Evolutionary conservation across 2,113 vertebrate species (phyloP).

Genomic region (Agapornis roseicollis): DNA sequence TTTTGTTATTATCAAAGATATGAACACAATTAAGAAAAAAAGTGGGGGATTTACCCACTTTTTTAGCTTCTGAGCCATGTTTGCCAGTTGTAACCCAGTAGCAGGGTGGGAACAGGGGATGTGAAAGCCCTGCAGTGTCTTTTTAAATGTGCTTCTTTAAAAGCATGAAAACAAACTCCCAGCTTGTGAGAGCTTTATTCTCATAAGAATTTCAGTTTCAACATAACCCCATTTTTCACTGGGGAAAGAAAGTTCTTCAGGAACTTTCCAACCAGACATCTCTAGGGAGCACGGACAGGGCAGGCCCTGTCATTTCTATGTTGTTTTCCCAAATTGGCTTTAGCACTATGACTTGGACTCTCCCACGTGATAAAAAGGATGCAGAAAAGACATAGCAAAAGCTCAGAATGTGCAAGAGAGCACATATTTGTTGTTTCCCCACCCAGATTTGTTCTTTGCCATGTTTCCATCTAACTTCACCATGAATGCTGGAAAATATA

Average conservation of each 20-base stretch:
- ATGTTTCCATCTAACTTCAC: background rate
- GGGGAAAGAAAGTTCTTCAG: background rate
- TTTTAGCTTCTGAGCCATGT: background rate
- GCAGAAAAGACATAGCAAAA: background rate
- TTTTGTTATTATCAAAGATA: background rate
- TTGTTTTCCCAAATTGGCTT: background rate
- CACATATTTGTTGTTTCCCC: background rate
- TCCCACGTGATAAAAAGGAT: background rate
- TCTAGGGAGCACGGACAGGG: background rate
- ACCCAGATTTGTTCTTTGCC: background rate
- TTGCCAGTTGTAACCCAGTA: background rate
- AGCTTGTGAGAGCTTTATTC: background rate
- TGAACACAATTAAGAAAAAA: background rate
- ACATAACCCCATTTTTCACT: background rate
- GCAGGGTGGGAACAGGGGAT: background rate
- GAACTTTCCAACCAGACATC: background rate
- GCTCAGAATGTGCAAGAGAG: background rate
- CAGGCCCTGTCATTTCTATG: background rate
- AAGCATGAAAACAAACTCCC: background rate
- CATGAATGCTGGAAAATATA: background rate
- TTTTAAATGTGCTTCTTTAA: background rate
- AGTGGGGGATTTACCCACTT: rapidly evolving
- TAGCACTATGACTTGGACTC: background rate
- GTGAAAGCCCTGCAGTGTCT: background rate
- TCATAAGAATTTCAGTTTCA: background rate